Percentiles rank a stretch among this genome's conserved stretches.
These are phyloP conservation scores for Hypomesus transpacificus DNA, from an alignment of 2,113 vertebrate species.

Conservation along the genomic window DNA sequence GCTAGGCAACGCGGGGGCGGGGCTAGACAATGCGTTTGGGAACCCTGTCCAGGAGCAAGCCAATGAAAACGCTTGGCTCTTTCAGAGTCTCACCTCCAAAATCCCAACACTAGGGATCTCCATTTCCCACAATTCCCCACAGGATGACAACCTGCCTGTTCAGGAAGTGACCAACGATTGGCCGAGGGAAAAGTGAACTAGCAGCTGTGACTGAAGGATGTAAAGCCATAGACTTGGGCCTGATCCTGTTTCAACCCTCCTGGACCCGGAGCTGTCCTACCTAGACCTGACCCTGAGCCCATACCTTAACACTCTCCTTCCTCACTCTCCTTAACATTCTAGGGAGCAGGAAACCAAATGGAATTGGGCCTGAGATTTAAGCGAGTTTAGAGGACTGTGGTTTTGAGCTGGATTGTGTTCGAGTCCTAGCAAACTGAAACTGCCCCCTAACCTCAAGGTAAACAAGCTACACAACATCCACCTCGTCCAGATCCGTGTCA, in stretches of 20 bases:
- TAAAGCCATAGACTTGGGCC: not conserved
- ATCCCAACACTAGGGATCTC: conserved; percentile 58
- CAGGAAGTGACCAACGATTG: conserved; percentile 57
- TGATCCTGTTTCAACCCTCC: not conserved
- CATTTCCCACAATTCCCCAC: conserved; percentile 22
- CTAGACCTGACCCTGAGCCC: not conserved
- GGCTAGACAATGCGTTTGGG: conserved; percentile 70
- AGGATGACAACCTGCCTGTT: conserved; percentile 55
- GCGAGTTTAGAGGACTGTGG: not conserved
- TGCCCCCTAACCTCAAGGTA: no score
- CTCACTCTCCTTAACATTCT: not conserved
- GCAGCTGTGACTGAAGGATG: not conserved
- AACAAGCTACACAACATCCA: no score
- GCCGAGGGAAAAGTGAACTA: conserved; percentile 42
- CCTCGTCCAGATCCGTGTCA: no score
- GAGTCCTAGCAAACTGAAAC: no score
- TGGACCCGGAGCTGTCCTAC: not conserved
- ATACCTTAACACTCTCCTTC: not conserved
- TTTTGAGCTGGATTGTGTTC: not conserved
- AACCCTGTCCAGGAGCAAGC: conserved; percentile 88
- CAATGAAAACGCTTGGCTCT: conserved; percentile 66
- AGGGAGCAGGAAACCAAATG: not conserved
- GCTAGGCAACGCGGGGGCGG: conserved; percentile 66
- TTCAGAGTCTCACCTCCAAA: conserved; percentile 68
- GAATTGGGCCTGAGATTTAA: not conserved